These are phyloP conservation scores for Chrysopilus asiliformis DNA, from an alignment of 2,888 invertebrate species.

Conservation along the genomic window DNA sequence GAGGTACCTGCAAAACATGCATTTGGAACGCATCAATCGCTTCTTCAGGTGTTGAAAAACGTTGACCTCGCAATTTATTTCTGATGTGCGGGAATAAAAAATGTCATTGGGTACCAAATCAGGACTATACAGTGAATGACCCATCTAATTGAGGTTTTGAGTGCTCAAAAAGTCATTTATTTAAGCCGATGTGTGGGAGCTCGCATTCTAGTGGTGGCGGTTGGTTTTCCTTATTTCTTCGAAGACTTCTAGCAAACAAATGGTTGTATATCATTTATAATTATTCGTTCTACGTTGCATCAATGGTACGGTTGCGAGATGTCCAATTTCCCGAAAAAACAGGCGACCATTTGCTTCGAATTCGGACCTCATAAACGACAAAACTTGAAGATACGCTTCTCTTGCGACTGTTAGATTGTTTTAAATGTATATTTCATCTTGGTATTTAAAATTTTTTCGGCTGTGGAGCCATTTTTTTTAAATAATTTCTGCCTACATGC, in stretches of 20 bases:
- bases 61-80: slow-evolving; percentile 14
- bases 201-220: slow-evolving; percentile 5
- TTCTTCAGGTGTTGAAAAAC: slow-evolving; percentile 17
- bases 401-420: too few species aligned
- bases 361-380: too few species aligned
- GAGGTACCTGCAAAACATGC: slow-evolving; percentile 16
- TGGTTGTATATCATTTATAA: slow-evolving; percentile 8
- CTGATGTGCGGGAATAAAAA: slow-evolving; percentile 16
- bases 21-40: slow-evolving; percentile 18
- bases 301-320: slow-evolving; percentile 3
- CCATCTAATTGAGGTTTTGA: slow-evolving; percentile 3
- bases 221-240: slow-evolving; percentile 14
- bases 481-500: too few species aligned
- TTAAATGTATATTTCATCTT: too few species aligned
- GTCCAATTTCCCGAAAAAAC: slow-evolving; percentile 9
- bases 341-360: slow-evolving; percentile 14
- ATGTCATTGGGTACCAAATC: slow-evolving; percentile 18
- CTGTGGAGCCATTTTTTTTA: too few species aligned
- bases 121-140: slow-evolving; percentile 5
- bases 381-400: too few species aligned
- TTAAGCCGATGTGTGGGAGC: too few species aligned
- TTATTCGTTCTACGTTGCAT: too few species aligned
- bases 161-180: neutral
- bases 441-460: too few species aligned
- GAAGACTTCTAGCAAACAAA: slow-evolving; percentile 13